A percentile compares a stretch with the other conserved stretches of the same genome.
Evolutionary conservation across 2,888 invertebrate genomes (phyloP).

Genomic region (Sinelater perroti): DNA sequence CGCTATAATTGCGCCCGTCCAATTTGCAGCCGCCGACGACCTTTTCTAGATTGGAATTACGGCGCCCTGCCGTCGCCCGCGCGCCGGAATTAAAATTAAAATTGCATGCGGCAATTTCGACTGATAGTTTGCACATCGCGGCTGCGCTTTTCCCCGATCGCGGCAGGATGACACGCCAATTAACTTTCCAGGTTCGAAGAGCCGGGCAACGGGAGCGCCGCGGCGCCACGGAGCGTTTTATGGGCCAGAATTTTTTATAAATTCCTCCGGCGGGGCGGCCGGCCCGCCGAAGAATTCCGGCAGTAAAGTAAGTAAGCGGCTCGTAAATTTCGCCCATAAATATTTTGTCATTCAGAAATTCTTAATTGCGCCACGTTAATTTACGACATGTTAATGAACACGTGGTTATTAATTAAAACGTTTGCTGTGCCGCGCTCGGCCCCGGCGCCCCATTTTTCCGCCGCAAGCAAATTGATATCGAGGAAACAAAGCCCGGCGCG

Average conservation of each 20-base stretch:
- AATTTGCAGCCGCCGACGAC: background rate
- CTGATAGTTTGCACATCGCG: conserved; percentile 14
- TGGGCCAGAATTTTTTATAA: conserved; percentile 14
- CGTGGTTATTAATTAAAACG: conserved; percentile 31
- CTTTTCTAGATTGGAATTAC: conserved; percentile 11
- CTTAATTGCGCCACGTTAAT: conserved; percentile 30
- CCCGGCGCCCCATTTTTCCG: no score
- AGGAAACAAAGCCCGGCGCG: background rate
- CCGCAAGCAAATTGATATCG: conserved; percentile 31
- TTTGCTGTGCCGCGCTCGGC: conserved; percentile 21
- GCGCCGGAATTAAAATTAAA: conserved; percentile 15
- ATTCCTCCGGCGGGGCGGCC: conserved; percentile 4
- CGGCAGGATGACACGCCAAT: conserved; percentile 3
- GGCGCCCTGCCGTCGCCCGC: no score
- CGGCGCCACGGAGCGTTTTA: conserved; percentile 17
- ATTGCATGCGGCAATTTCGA: conserved; percentile 7
- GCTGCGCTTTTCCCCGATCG: no score
- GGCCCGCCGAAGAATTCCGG: conserved; percentile 19
- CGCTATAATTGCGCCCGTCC: no score
- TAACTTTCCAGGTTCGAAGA: conserved; percentile 4
- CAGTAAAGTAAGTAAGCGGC: conserved; percentile 25
- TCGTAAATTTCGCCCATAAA: conserved; percentile 25
- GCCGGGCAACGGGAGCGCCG: conserved; percentile 11
- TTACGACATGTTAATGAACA: conserved; percentile 33
- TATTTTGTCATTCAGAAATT: conserved; percentile 32